Conservation (phyloP, 2,888 invertebrate genomes). For the Cremastobaeus sp. region DNA sequence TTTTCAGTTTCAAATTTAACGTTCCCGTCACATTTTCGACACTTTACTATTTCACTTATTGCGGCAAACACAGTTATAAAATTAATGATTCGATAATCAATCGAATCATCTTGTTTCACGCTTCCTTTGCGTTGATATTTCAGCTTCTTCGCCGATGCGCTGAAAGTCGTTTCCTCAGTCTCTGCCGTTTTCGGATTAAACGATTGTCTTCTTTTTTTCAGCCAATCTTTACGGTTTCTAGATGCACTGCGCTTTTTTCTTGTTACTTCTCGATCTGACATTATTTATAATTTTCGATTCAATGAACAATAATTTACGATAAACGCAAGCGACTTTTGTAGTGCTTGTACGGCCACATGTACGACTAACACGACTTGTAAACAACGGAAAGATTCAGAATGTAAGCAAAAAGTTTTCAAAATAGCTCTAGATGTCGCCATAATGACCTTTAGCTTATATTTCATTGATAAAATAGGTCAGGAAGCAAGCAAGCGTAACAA, state of each 20-base stretch:
- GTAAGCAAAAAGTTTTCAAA: no score
- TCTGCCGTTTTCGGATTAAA: constrained; percentile 49
- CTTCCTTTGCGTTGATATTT: constrained; percentile 55
- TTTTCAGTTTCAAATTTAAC: constrained; percentile 16
- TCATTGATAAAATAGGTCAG: no score
- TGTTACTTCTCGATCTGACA: no score
- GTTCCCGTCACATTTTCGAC: constrained; percentile 48
- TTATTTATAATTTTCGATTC: no score
- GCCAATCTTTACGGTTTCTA: not conserved
- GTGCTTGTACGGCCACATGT: no score
- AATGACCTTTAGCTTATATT: no score
- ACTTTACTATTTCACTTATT: constrained; percentile 52
- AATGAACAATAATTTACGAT: no score
- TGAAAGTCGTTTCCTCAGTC: constrained; percentile 56
- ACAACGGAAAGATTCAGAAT: no score
- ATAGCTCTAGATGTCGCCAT: no score
- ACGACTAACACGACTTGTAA: no score
- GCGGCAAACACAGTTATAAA: constrained; percentile 60
- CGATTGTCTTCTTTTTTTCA: not conserved
- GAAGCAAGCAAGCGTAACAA: no score
- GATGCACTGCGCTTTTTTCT: not conserved
- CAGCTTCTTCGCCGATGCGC: constrained; percentile 61
- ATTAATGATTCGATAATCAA: constrained; percentile 60
- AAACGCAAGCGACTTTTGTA: no score
- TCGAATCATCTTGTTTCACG: constrained; percentile 51